Conservation (phyloP, 2,113 vertebrate species). For the Dasyprocta punctata region DNA sequence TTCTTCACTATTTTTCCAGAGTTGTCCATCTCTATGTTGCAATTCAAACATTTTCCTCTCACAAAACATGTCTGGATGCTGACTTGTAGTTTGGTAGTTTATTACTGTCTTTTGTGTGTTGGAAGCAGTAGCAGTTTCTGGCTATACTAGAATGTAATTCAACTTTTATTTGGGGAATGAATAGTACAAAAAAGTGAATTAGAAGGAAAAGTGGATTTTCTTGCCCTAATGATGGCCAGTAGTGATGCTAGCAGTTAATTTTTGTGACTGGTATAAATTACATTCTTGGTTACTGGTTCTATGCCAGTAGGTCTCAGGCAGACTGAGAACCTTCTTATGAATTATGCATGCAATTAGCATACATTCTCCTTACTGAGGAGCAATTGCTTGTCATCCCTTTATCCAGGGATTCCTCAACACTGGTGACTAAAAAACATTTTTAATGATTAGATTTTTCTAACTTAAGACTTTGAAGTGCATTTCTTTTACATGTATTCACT, state of each 20-base stretch:
- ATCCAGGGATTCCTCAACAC: background rate
- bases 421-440: background rate
- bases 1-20: slow-evolving; percentile 32
- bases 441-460: slow-evolving; percentile 8
- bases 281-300: background rate
- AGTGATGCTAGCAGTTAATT: background rate
- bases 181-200: background rate
- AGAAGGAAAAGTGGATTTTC: background rate
- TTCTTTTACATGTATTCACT: background rate
- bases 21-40: background rate
- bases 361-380: background rate
- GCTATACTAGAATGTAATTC: background rate
- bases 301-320: background rate
- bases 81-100: background rate
- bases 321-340: background rate
- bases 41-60: background rate
- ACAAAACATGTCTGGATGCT: background rate
- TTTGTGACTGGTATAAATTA: background rate
- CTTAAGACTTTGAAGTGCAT: background rate
- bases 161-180: background rate
- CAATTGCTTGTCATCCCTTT: background rate
- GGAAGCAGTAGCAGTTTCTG: background rate
- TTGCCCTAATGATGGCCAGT: background rate
- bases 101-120: background rate
- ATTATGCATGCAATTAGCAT: background rate